Evolutionary conservation across 2,797 vertebrate species (phyloP).

Genomic region (Echeneis naucrates): DNA sequence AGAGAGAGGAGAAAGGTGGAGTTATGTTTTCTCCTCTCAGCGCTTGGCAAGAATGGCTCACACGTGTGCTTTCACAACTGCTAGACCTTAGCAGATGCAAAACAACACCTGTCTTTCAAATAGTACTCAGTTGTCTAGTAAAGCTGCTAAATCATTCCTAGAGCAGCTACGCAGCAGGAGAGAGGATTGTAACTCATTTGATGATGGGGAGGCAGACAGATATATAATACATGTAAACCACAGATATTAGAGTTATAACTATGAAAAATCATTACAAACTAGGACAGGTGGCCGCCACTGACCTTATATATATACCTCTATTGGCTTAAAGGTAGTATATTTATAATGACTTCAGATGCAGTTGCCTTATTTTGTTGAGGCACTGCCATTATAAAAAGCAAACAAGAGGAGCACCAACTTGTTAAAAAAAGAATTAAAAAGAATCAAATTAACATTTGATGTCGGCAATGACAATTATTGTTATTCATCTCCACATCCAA

Average conservation of each 20-base stretch:
- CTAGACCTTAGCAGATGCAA: conserved; percentile 25
- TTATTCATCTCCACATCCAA: no score
- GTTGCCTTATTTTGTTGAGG: no score
- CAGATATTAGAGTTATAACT: neutral
- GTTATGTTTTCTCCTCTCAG: conserved; percentile 13
- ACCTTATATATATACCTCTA: neutral
- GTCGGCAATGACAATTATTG: no score
- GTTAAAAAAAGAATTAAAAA: no score
- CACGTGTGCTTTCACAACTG: neutral
- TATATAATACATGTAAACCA: conserved; percentile 1
- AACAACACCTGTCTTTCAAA: conserved; percentile 58
- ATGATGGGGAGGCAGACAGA: conserved; percentile 5
- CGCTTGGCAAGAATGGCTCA: conserved; percentile 27
- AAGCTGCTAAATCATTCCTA: conserved; percentile 4
- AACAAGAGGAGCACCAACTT: no score
- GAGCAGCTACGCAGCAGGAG: conserved; percentile 2
- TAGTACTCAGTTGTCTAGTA: conserved; percentile 10
- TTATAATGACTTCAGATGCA: neutral
- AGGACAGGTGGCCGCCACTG: no score
- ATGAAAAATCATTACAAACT: neutral
- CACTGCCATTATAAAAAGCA: no score
- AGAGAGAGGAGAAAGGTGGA: conserved; percentile 13
- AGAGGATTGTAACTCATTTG: conserved; percentile 4
- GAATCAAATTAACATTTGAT: no score
- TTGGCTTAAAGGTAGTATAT: neutral